Base-by-base conservation (phyloP, 1,140 invertebrate genomes). In the Pentalonia nigronervosa region DNA sequence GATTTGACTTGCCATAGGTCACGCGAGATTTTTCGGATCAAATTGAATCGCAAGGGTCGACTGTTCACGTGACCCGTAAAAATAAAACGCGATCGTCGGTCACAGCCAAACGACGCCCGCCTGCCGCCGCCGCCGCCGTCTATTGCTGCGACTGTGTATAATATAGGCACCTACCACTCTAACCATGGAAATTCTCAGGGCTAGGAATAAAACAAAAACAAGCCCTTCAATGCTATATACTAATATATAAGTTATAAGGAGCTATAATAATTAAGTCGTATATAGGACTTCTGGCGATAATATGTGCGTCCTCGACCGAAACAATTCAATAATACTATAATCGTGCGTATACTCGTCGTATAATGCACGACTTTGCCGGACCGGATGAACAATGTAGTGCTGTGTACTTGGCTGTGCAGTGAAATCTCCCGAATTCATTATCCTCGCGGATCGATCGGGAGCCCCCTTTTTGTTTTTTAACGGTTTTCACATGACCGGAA, bases 1-100 rank as follows among this genome's bases (percentile, higher is more conserved):
- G 34, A 56, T 93, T 83, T 53, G 91, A 93, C 91, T 93, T 93
- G 8, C 45, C 91, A 83, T 92, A 50, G 91, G 91, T 93, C 91
- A 93, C 91, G 91, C 91, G n/a, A 93, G 91, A 93, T 84, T 56
- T 93, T 93, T 93, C 91, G 91, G 81, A 86, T 84, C 91, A 93
- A 86, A 93, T 84, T 50, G 23, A 86, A 86, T 93, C 36, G n/a
- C 60, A 34, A 50, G 91, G 91, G 91, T 86, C 81, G 91, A 20
- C 23, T 9, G 91, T 48, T 86, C 91, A 93, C 91, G 91, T 93
- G 91, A n/a, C 81, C n/a, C 11, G 81, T 50, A 67, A 36, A 23
- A 56, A 90, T 17, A 90, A 90, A 67, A 67, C 89, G 53, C 89
- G 25, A 90, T 60, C 47, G 11, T 83, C 14, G 91, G 67, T 92